These are phyloP conservation scores for Aphelinus certus DNA, from an alignment of 1,140 invertebrate genomes.

Conservation along the genomic window DNA sequence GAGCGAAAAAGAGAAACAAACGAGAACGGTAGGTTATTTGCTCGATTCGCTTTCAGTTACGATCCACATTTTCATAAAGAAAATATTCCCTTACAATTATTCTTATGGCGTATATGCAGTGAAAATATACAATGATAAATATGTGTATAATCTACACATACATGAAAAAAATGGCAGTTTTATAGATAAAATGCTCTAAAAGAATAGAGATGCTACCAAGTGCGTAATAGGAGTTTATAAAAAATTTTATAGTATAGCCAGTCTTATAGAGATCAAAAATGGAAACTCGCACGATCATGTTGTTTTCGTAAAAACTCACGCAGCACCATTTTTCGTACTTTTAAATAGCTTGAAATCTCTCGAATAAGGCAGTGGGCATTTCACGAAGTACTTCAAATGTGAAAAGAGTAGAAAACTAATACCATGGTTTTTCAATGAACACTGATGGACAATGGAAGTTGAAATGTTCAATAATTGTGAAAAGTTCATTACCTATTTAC, in stretches of 20 bases:
- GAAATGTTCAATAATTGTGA: background rate
- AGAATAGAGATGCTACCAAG: conserved; percentile 28
- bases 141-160: conserved; percentile 2
- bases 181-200: conserved; percentile 31
- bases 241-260: conserved; percentile 22
- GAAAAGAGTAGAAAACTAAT: no score
- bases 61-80: conserved; percentile 36
- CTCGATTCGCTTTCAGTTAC: conserved; percentile 39
- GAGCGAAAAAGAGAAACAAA: conserved; percentile 9
- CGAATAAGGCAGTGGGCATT: conserved; percentile 24
- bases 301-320: conserved; percentile 8
- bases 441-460: background rate
- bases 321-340: conserved; percentile 17
- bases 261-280: conserved; percentile 31
- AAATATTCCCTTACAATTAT: conserved; percentile 42
- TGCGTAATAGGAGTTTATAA: conserved; percentile 24
- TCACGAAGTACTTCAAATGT: background rate
- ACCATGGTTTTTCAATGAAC: background rate
- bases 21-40: conserved; percentile 38
- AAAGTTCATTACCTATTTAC: background rate
- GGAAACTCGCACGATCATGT: background rate
- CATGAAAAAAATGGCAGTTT: conserved; percentile 59
- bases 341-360: conserved; percentile 8
- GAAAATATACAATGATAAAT: conserved; percentile 30
- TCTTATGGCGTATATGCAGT: conserved; percentile 32